Conservation (phyloP, 1,140 invertebrate species). For the Thaumetopoea pityocampa region DNA sequence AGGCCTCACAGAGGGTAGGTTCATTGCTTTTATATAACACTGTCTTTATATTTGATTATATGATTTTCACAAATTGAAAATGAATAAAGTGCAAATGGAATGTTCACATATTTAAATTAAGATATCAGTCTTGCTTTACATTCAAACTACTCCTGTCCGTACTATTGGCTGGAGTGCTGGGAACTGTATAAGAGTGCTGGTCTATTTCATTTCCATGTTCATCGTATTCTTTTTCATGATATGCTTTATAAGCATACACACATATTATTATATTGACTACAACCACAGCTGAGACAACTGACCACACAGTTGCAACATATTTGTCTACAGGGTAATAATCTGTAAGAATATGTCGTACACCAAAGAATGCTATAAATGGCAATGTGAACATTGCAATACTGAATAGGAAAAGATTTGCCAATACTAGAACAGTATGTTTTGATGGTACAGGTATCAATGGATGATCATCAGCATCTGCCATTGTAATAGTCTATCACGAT, state of each 20-base stretch:
- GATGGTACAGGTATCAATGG: constrained; percentile 68
- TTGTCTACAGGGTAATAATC: constrained; percentile 78
- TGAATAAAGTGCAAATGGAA: constrained; percentile 31
- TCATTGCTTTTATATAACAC: too few species aligned
- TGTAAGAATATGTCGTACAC: constrained; percentile 78
- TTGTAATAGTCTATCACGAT: constrained; percentile 34
- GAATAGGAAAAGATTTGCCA: constrained; percentile 83
- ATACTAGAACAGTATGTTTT: constrained; percentile 68
- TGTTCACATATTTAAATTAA: constrained; percentile 25
- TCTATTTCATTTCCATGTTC: constrained; percentile 77
- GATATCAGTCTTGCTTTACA: constrained; percentile 57
- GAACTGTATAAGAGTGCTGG: constrained; percentile 44
- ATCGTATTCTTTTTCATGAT: constrained; percentile 81
- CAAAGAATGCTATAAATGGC: constrained; percentile 86
- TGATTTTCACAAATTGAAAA: too few species aligned
- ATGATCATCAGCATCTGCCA: constrained; percentile 57
- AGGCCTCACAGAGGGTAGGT: too few species aligned
- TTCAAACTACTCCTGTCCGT: constrained; percentile 50
- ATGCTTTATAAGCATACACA: constrained; percentile 86
- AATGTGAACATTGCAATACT: constrained; percentile 89
- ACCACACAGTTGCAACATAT: constrained; percentile 82
- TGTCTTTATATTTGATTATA: too few species aligned
- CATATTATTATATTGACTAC: constrained; percentile 87
- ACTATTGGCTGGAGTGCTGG: constrained; percentile 15
- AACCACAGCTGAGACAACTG: constrained; percentile 84